Base-by-base conservation (phyloP, 2,113 vertebrate species). In the Macquaria ambigua region DNA sequence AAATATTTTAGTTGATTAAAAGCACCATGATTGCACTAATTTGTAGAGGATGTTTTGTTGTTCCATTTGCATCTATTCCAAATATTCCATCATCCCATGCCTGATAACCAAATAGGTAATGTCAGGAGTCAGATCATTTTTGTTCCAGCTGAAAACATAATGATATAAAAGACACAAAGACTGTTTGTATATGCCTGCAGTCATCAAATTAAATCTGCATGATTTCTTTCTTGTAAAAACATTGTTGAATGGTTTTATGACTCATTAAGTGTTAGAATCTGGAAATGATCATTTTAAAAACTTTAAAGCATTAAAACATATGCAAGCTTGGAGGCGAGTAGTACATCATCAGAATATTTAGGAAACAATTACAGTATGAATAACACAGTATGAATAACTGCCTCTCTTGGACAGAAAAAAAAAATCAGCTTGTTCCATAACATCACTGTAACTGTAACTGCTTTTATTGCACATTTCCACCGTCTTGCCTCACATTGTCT, bases 291-390 rank as follows among this genome's bases (percentile, higher is more conserved):
- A 71, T 78, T 80, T 85, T 74, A 75, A 37, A 69, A 82, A 70
- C 31, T 31, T 31, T 31, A 31, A 31, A 28, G 0, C 41, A 72
- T 81, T 87, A 67, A 77, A 88, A 83, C 74, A 84, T 72, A 84
- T 83, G 86, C 72, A 52, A 80, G 73, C 58, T 79, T 23, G 6
- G 56, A 81, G 53, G 58, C 21, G 15, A 69, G 50, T n/a, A 53
- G 55, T 34, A 59, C 77, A 68, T 79, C 61, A 84, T 81, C 71
- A 80, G 77, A 75, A 70, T 20, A 70, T 82, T 75, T 78, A 18
- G 84, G 87, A 90, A 87, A 90, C 85, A 84, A 83, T 87, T 84
- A 88, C 83, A 77, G n/a, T n/a, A n/a, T n/a, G n/a, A n/a, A n/a
- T n/a, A n/a, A 21, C 61, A 81, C 37, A n/a, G 64, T 66, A 72